Evolutionary conservation across 2,113 vertebrate genomes (phyloP), one percentile per base, ranked within the genome.

Genomic region (Syngnathus floridae): DNA sequence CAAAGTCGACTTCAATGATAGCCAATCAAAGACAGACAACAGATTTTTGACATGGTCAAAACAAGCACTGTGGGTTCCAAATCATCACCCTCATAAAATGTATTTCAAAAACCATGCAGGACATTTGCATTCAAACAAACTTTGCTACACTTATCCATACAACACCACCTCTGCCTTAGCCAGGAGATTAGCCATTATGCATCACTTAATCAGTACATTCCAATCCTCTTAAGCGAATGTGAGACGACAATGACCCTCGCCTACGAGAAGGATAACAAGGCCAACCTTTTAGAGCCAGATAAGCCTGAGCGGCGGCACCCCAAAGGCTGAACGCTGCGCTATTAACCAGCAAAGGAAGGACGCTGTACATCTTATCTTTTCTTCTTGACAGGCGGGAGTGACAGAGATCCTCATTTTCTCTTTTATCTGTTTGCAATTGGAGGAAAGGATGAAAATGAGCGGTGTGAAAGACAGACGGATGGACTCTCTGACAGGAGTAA

Each of bases 321-420:
- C 5, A 64, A 36, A 61, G 45, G 22, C 22, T 67, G 74, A 72
- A 71, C 74, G n/a, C 75, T 52, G 48, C 66, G 43, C 46, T 45
- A 73, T 76, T 41, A 64, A 64, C 57, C 63, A 72, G 54, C 52
- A 60, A 62, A 45, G 74, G 70, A 74, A 65, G 63, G 67, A 65
- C 74, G 67, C 75, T 65, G 69, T 65, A 36, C 26, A 62, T 63
- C 69, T 83, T 73, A 82, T 81, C 74, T 67, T 64, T 64, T 85
- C 69, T 48, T 64, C 69, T 64, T 72, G 77, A 83, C n/a, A 61
- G 67, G 62, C 73, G 69, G 70, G 75, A 72, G 74, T 65, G 82
- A 82, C 79, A 82, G 66, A 69, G 36, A 78, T 76, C 73, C 55
- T 65, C 69, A 65, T 68, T 67, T 51, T 31, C 74, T 57, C 37